phyloP scores from a whole-genome alignment of 2,113 vertebrate genomes.

The Oenanthe melanoleuca region DNA sequence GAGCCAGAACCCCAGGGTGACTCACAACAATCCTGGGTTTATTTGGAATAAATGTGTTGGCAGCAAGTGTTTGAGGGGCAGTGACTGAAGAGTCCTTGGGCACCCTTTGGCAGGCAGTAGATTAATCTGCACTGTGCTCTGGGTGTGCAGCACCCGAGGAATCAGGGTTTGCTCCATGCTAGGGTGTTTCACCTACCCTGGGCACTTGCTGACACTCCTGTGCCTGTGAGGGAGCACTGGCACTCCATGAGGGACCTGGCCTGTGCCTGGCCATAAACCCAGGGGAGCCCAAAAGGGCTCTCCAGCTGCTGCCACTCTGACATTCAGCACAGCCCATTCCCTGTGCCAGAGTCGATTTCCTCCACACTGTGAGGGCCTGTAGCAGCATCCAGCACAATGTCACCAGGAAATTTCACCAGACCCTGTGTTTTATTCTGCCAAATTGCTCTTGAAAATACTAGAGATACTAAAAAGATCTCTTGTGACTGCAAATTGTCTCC shows the following conservation, averaged over 20 bases:
- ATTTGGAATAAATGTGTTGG: background rate
- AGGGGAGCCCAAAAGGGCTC: background rate
- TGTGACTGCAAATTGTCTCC: background rate
- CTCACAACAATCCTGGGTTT: background rate
- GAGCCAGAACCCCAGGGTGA: background rate
- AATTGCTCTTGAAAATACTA: background rate
- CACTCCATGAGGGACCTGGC: background rate
- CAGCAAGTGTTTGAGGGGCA: background rate
- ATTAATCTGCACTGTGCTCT: background rate
- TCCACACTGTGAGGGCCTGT: background rate
- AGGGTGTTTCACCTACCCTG: background rate
- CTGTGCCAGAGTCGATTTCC: fast-evolving
- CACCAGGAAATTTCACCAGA: background rate
- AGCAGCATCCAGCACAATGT: background rate
- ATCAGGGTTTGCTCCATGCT: background rate
- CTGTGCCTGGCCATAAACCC: background rate
- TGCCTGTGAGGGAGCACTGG: background rate
- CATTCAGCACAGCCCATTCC: background rate
- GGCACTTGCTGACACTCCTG: background rate
- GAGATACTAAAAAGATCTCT: background rate
- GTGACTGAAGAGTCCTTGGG: background rate
- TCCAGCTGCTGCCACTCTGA: background rate
- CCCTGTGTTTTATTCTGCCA: background rate
- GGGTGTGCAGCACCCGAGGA: background rate
- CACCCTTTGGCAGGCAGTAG: background rate